These are phyloP conservation scores for Drosophila cognata DNA, from an alignment of 2,888 invertebrate genomes.

Conservation along the genomic window DNA sequence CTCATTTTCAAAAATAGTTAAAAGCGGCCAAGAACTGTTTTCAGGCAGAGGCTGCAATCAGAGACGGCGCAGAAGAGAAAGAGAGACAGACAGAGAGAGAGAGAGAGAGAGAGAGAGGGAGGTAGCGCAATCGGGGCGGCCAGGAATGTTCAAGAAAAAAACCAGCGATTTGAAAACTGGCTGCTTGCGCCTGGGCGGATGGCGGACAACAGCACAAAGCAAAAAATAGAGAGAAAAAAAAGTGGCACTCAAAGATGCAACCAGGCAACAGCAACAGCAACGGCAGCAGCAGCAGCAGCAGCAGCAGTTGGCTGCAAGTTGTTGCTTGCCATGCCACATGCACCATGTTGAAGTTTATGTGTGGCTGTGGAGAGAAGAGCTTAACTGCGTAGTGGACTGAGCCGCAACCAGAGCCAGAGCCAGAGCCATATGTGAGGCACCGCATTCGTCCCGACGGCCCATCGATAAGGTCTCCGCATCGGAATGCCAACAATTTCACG, in stretches of 20 bases:
- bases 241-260: conserved; percentile 77
- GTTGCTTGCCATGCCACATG: conserved; percentile 25
- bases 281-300: conserved; percentile 14
- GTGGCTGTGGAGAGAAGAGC: conserved; percentile 23
- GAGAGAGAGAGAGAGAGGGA: conserved; percentile 12
- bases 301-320: conserved; percentile 45
- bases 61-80: conserved; percentile 10
- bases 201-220: conserved; percentile 53
- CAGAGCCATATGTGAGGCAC: conserved; percentile 42
- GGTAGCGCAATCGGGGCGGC: conserved; percentile 35
- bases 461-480: conserved; percentile 71
- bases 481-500: conserved; percentile 80
- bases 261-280: conserved; percentile 31
- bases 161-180: conserved; percentile 70
- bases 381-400: conserved; percentile 46
- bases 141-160: conserved; percentile 64
- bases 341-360: conserved; percentile 41
- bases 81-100: conserved; percentile 10
- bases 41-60: conserved; percentile 30
- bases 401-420: neutral
- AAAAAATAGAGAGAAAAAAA: conserved; percentile 31
- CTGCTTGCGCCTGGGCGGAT: conserved; percentile 49
- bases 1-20: conserved; percentile 71
- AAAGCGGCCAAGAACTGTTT: conserved; percentile 64
- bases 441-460: conserved; percentile 36